Evolutionary conservation across 2,888 invertebrate species (phyloP).

Genomic region (Pandemis heparana): DNA sequence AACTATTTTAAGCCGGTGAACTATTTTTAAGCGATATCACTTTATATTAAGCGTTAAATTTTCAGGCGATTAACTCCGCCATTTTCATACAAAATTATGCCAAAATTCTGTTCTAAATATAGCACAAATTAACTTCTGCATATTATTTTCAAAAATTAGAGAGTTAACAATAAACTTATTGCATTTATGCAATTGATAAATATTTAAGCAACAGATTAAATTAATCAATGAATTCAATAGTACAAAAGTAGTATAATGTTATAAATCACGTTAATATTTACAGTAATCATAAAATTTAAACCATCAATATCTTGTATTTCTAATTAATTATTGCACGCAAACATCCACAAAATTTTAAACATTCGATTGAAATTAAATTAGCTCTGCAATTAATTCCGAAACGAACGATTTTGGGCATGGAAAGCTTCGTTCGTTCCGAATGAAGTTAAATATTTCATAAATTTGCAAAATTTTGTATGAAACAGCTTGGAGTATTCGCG

Average conservation of each 20-base stretch:
- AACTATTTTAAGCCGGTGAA: conserved; percentile 27
- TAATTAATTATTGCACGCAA: no score
- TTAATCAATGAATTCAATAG: neutral
- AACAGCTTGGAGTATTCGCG: neutral
- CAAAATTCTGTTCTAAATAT: neutral
- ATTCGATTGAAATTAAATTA: no score
- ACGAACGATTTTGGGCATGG: no score
- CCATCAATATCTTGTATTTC: no score
- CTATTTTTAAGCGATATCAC: conserved; percentile 24
- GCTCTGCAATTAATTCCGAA: no score
- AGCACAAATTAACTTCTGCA: neutral
- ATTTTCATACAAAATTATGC: conserved; percentile 1
- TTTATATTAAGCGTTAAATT: conserved; percentile 19
- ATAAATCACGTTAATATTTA: neutral
- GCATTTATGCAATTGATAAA: neutral
- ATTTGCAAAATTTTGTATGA: neutral
- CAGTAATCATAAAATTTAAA: no score
- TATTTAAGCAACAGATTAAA: neutral
- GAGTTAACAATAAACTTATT: neutral
- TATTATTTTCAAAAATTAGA: neutral
- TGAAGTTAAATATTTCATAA: no score
- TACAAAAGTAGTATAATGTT: neutral
- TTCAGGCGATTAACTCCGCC: neutral
- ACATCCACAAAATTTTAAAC: no score
- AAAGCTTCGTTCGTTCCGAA: no score